Base-by-base conservation (phyloP, 2,113 vertebrate species). In the Cynocephalus volans region DNA sequence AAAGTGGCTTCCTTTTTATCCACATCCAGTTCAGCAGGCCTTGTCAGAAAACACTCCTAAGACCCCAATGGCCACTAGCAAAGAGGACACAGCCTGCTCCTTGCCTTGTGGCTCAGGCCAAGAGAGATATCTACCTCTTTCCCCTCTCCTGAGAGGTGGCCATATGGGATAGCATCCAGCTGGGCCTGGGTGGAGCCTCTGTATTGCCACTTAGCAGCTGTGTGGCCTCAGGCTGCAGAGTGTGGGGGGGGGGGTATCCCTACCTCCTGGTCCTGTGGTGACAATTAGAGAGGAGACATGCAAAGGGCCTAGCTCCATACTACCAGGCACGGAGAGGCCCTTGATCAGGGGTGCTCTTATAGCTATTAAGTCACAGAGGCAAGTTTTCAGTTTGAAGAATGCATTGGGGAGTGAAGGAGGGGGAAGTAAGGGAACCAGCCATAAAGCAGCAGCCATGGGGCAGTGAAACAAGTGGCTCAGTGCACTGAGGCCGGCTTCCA, bases 1-100 rank as follows among this genome's bases (percentile, higher is more conserved):
- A 62, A 52, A 79, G 64, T 70, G 65, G 8, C 87, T 96, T 90
- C 52, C 56, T 80, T 85, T 91, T 89, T 48, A 28, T 45, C 36
- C 11, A 33, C n/a, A 58, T 36, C 67, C 5, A 0, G 56, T 91
- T 95, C 73, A 92, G 85, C 82, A 87, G 72, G 67, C 8, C 45
- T 76, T 67, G 14, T 52, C n/a, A 54, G 41, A 81, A 82, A 82
- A 45, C 18, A n/a, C 58, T 76, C 77, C 79, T 12, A 45, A 93
- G 88, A 48, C 65, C 48, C 60, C 23, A 13, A 52, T 1, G 8
- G 26, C 77, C 48, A 5, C 33, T 18, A 75, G 73, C 65, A 69
- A 15, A 83, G 70, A 90, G 75, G 36, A 36, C 50, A 26, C 0
- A 36, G 56, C n/a, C 77, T 33, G 21, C 36, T 86, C 18, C 52